Base-by-base conservation (phyloP, 2,797 vertebrate genomes). In the Girardinus metallicus region DNA sequence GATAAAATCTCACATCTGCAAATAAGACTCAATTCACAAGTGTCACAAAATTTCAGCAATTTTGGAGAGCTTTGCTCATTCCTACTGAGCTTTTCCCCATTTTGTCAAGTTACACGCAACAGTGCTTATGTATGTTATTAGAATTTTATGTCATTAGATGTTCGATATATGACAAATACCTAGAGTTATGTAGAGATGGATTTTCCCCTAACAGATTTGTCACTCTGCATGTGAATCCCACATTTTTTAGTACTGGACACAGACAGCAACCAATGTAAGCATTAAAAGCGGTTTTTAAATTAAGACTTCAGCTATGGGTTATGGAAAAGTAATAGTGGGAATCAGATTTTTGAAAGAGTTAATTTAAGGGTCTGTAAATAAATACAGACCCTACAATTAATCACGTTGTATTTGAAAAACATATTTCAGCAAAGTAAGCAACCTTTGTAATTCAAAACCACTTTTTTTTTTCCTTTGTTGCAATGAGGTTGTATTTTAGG, bases 1-100 rank as follows among this genome's bases (percentile, higher is more conserved):
- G 80, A 84, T 70, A 72, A 91, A 88, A 88, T 79, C 88, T 83
- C 84, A 83, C 57, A 9, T 85, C 86, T 88, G 87, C 80, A 93
- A 88, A 91, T 89, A 89, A 92, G 70, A 74, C 26, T 51, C 64
- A 62, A 83, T 85, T 83, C 76, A 70, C 82, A 83, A 77, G 16
- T 29, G 21, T 0, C 47, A 78, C 49, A 70, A 76, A 36, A 81
- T 87, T 71, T 26, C 12, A 29, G 26, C 68, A n/a, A 71, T 16
- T 51, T 23, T 43, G 1, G 39, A 41, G 5, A n/a, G 41, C 26
- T n/a, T 44, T 71, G 41, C 41, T 71, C 12, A 29, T n/a, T 3
- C 12, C 12, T 9, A 44, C 39, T 70, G 39, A n/a, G 44, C 39
- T 44, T n/a, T n/a, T 44, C 5, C 41, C 5, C 11, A 13, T n/a